Base-by-base conservation (phyloP, 2,797 vertebrate species). In the Poecile montanus region DNA sequence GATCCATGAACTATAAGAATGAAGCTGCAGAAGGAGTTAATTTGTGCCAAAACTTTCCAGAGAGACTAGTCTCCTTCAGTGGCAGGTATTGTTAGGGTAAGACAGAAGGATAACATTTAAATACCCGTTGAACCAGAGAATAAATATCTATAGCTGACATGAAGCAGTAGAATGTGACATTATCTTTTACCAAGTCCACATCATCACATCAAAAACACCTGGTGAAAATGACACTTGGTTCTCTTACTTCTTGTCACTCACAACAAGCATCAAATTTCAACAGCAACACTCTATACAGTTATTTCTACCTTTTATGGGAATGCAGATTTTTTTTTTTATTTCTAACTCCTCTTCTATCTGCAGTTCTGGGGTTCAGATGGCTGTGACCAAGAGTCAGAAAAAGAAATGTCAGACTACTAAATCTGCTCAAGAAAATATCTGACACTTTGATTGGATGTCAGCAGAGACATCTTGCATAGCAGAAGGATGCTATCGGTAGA, bases 331-430 rank as follows among this genome's bases (percentile, higher is more conserved):
- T 70, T 47, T 13, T 76, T 56, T 80, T 32, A 25, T 72, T 90
- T 91, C 70, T 81, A 76, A 27, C 26, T 85, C 16, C 61, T 62
- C 26, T 85, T 14, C 61, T 62, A 14, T 62, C 48, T 82, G 23
- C 20, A 88, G 19, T 42, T 86, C 73, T 88, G 26, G 12, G 9
- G 51, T 90, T 96, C 80, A 84, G 63, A 76, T 88, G 36, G 11
- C 66, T 93, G 76, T 81, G 88, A 93, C 89, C 91, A 50, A 38
- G n/a, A 88, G 56, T 84, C 73, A 90, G 60, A 38, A 88, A 81
- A 88, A 86, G 51, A 94, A 91, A 93, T 88, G 77, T 91, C 88
- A 87, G 70, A 66, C 47, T 95, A 53, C 76, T 94, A 81, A 89
- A 82, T 88, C 51, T 86, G 66, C 19, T 80, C 47, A 72, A 54